A percentile compares a stretch with the other conserved stretches of the same genome.
Conservation (phyloP, 1,140 invertebrate species). For the Nylanderia fulva region DNA sequence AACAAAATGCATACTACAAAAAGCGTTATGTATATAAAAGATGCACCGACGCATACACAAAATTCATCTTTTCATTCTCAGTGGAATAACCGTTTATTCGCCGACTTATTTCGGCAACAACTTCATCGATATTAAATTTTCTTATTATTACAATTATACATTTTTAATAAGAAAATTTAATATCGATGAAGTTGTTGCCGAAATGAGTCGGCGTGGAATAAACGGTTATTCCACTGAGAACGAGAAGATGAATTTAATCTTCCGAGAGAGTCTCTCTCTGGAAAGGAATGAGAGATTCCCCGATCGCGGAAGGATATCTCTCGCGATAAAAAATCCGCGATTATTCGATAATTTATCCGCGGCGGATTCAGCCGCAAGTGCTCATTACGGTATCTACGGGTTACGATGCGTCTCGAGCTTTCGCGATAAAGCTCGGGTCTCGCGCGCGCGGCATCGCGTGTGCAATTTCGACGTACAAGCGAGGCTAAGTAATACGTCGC, state of each 20-base stretch:
- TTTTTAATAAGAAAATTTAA: not conserved
- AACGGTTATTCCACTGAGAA: not conserved
- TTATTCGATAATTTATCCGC: slow-evolving; percentile 54
- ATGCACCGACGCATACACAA: too few relatives aligned
- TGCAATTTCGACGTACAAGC: slow-evolving; percentile 34
- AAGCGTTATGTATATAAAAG: not conserved
- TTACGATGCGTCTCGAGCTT: slow-evolving; percentile 28
- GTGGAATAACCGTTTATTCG: not conserved
- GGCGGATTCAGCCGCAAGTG: slow-evolving; percentile 38
- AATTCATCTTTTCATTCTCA: slow-evolving; percentile 2
- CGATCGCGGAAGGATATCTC: slow-evolving; percentile 24
- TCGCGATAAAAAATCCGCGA: slow-evolving; percentile 39
- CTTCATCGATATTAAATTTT: not conserved
- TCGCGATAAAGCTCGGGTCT: slow-evolving; percentile 45
- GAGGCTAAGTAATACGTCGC: slow-evolving; percentile 50
- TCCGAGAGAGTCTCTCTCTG: too few relatives aligned
- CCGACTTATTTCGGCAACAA: not conserved
- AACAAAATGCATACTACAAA: not conserved
- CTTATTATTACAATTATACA: too few relatives aligned
- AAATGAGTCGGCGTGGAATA: not conserved
- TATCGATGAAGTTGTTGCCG: not conserved
- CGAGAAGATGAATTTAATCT: slow-evolving; percentile 28
- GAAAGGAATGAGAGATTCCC: not conserved
- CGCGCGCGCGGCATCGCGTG: not conserved
- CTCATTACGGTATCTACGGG: slow-evolving; percentile 36